Conservation (phyloP, 2,113 vertebrate species). For the Upupa epops region DNA sequence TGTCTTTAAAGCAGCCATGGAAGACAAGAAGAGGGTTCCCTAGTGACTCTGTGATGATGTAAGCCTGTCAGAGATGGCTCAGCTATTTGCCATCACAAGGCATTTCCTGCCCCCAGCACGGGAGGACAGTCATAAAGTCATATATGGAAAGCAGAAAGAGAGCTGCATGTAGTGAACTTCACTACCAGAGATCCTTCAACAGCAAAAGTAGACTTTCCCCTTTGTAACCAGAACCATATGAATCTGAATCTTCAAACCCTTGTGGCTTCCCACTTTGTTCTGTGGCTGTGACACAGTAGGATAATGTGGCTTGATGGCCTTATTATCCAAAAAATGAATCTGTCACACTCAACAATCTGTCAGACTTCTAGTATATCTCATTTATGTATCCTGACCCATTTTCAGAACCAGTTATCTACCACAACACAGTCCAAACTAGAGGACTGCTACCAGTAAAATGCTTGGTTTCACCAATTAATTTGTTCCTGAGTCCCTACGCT, state of each 20-base stretch:
- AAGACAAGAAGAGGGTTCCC: constrained; percentile 48
- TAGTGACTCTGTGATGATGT: constrained; percentile 4
- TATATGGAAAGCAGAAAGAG: not conserved
- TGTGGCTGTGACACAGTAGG: not conserved
- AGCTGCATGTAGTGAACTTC: not conserved
- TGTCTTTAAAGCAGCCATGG: constrained; percentile 58
- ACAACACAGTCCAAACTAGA: not conserved
- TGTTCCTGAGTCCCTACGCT: not conserved
- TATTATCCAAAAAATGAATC: not conserved
- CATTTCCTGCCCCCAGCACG: constrained; percentile 28
- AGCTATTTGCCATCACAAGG: constrained; percentile 42
- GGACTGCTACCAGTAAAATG: not conserved
- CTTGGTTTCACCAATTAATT: not conserved
- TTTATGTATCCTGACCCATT: not conserved
- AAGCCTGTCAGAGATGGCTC: constrained; percentile 49
- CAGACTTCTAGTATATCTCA: not conserved
- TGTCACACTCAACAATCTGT: not conserved
- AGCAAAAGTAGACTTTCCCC: not conserved
- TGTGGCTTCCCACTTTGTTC: constrained; percentile 23
- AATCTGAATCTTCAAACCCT: not conserved
- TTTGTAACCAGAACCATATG: not conserved
- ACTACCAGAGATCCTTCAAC: not conserved
- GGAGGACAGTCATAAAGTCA: constrained; percentile 26
- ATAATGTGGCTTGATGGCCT: not conserved
- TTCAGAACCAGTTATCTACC: not conserved